Conservation (phyloP, 2,113 vertebrate genomes). For the Bambusicola thoracicus region DNA sequence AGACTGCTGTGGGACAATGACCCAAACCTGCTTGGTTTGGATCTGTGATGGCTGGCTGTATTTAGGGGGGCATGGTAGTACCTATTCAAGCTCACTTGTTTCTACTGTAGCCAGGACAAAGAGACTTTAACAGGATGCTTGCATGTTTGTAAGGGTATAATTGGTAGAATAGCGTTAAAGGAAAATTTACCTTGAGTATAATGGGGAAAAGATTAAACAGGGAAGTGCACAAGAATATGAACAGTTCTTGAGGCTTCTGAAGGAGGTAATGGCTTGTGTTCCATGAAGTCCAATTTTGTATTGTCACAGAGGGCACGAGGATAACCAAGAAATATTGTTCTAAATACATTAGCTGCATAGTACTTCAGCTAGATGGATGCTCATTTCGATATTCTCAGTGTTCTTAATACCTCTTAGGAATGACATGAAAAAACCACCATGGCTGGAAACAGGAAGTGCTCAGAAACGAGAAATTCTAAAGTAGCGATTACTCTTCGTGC, state of each 20-base stretch:
- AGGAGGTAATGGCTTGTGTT: background rate
- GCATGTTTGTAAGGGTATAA: background rate
- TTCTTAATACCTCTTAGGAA: background rate
- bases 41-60: background rate
- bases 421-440: background rate
- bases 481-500: background rate
- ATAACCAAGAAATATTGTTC: background rate
- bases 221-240: background rate
- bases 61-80: background rate
- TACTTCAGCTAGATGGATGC: background rate
- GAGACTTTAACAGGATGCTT: background rate
- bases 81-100: background rate
- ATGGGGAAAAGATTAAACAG: background rate
- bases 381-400: background rate
- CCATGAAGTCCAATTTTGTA: background rate
- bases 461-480: background rate
- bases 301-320: background rate
- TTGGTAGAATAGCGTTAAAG: background rate
- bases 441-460: background rate
- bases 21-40: background rate
- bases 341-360: background rate
- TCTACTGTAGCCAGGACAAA: background rate
- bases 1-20: background rate
- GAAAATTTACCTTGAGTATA: background rate
- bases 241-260: background rate